Percentiles rank a stretch among this genome's conserved stretches.
These are phyloP conservation scores for Tapera naevia DNA, from an alignment of 2,797 vertebrate species.

Conservation along the genomic window DNA sequence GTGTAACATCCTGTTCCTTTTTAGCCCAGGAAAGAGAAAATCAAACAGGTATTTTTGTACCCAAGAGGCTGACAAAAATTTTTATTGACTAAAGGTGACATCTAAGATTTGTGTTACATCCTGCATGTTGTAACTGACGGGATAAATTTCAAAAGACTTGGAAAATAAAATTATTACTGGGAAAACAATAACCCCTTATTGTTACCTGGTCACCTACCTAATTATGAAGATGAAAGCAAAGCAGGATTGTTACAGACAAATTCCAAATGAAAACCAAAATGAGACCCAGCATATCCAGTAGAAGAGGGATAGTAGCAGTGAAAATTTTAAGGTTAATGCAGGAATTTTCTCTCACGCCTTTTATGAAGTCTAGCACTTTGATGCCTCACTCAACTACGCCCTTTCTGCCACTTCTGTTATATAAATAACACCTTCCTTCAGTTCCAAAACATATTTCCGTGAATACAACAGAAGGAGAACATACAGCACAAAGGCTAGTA, in stretches of 20 bases:
- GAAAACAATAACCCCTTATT: background rate
- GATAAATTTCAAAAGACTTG: background rate
- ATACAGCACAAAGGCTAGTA: background rate
- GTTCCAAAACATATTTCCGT: background rate
- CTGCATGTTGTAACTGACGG: fast-evolving
- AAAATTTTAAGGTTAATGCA: background rate
- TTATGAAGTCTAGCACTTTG: background rate
- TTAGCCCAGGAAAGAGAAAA: background rate
- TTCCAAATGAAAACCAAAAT: background rate
- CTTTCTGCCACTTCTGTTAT: background rate
- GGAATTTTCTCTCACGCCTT: background rate
- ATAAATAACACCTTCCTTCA: background rate
- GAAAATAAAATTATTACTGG: background rate
- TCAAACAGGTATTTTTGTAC: background rate
- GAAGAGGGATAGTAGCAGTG: background rate
- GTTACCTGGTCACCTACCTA: background rate
- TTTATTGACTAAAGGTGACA: background rate
- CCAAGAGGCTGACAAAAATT: background rate
- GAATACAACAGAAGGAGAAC: background rate
- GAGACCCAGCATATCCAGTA: background rate
- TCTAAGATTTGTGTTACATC: background rate
- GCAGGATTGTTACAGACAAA: background rate
- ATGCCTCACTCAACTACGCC: background rate
- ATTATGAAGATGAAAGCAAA: background rate
- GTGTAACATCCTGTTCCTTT: background rate